These are phyloP conservation scores for Nyctibius bracteatus DNA, from an alignment of 2,113 vertebrate species.

Conservation along the genomic window DNA sequence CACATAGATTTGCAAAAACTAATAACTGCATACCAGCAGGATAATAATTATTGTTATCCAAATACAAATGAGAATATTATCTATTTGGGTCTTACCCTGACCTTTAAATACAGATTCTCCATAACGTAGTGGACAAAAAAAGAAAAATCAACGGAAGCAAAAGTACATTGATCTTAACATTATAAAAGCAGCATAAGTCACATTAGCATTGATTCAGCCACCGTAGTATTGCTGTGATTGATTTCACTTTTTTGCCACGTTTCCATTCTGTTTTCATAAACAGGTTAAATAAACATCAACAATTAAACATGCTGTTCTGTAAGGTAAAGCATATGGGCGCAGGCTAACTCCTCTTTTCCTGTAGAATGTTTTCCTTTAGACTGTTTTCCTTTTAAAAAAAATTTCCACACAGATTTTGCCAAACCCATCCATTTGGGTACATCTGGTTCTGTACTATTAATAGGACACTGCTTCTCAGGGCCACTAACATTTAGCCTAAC, in stretches of 20 bases:
- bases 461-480: not conserved
- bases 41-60: not conserved
- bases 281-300: not conserved
- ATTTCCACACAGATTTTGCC: not conserved
- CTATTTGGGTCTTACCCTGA: not conserved
- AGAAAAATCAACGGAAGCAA: conserved; percentile 16
- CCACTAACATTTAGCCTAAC: conserved; percentile 18
- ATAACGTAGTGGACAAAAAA: not conserved
- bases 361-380: not conserved
- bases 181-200: not conserved
- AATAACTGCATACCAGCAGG: not conserved
- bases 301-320: not conserved
- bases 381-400: not conserved
- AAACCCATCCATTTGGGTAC: conserved; percentile 9
- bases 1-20: not conserved
- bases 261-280: not conserved
- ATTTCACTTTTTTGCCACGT: not conserved
- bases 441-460: conserved; percentile 42
- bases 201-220: not conserved
- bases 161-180: conserved; percentile 24
- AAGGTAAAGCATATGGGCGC: not conserved
- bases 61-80: not conserved
- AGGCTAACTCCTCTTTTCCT: not conserved
- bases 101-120: not conserved
- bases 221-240: not conserved